phyloP scores from a whole-genome alignment of 2,113 vertebrate species.

The Tauraco erythrolophus region DNA sequence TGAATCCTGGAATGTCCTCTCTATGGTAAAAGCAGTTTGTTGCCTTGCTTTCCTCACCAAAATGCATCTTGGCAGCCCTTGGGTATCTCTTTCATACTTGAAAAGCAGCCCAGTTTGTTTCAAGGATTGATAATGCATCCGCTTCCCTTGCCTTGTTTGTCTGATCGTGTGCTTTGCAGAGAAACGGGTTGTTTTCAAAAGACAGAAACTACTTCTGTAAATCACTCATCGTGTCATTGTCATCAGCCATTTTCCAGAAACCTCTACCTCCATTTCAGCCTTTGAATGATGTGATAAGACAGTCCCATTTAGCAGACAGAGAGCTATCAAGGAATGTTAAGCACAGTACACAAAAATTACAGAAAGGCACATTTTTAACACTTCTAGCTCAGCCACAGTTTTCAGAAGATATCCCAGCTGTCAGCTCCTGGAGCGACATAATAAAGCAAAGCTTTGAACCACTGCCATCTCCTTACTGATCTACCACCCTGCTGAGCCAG shows the following conservation, averaged over 20 bases:
- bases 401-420: not conserved
- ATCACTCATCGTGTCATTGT: not conserved
- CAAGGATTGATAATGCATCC: not conserved
- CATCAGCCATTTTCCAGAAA: not conserved
- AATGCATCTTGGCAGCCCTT: not conserved
- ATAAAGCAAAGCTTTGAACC: not conserved
- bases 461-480: not conserved
- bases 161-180: not conserved
- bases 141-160: not conserved
- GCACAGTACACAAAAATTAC: not conserved
- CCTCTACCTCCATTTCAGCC: not conserved
- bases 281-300: not conserved
- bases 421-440: not conserved
- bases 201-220: not conserved
- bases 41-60: not conserved
- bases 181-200: not conserved
- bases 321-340: not conserved
- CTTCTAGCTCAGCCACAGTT: not conserved
- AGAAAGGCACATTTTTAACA: not conserved
- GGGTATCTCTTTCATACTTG: not conserved
- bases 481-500: not conserved
- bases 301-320: not conserved
- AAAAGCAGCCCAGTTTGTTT: conserved; percentile 9
- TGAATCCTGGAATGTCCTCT: not conserved
- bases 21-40: not conserved